phyloP scores from a whole-genome alignment of 2,888 invertebrate genomes.

The Apocheima hispidaria region DNA sequence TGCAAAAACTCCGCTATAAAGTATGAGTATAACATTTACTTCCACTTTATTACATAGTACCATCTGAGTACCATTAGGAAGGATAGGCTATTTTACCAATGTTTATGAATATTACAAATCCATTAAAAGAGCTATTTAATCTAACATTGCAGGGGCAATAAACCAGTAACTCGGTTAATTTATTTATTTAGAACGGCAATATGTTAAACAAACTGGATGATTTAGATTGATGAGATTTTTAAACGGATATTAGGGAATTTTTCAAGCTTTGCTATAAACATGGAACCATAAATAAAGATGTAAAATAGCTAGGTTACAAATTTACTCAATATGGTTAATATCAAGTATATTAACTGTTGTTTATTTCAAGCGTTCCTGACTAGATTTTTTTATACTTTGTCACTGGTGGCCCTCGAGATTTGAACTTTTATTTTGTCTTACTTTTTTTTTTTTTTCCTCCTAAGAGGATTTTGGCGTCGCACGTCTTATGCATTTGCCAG shows the following conservation, averaged over 20 bases:
- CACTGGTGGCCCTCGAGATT: too few species aligned
- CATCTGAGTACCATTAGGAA: constrained; percentile 5
- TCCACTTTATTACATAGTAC: background rate
- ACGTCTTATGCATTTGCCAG: too few species aligned
- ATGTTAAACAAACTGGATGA: constrained; percentile 31
- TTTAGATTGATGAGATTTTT: constrained; percentile 28
- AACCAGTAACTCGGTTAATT: constrained; percentile 27
- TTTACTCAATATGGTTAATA: too few species aligned
- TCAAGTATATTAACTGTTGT: too few species aligned
- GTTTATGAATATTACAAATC: constrained; percentile 35
- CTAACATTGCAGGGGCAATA: constrained; percentile 33
- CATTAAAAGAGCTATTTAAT: constrained; percentile 33
- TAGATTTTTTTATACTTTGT: too few species aligned
- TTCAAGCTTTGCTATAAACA: background rate
- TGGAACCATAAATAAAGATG: background rate
- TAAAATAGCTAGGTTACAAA: too few species aligned
- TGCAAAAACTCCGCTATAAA: constrained; percentile 11
- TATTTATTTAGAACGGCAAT: constrained; percentile 33
- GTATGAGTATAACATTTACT: background rate
- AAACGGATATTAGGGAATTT: constrained; percentile 9
- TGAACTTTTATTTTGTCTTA: too few species aligned
- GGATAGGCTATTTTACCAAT: constrained; percentile 25
- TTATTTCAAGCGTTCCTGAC: too few species aligned
- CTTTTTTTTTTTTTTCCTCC: too few species aligned
- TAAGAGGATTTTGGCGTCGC: too few species aligned